A percentile compares a stretch with the other conserved stretches of the same genome.
Conservation (phyloP, 1,140 invertebrate genomes). For the Arion vulgaris region DNA sequence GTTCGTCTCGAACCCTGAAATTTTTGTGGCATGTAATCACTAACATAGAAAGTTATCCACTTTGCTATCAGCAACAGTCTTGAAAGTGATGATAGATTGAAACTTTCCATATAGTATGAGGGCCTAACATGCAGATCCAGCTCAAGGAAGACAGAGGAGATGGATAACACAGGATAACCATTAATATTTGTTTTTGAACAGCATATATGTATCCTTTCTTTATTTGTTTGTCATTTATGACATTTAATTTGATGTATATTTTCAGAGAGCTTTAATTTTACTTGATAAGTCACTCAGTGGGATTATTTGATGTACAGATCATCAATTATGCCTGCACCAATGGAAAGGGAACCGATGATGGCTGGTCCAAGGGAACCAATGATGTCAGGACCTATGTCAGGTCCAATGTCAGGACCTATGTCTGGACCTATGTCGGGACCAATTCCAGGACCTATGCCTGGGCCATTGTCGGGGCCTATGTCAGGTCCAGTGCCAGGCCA, state of each 20-base stretch:
- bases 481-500: slow-evolving; percentile 17
- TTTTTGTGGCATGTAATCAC: no score
- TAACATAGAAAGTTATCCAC: no score
- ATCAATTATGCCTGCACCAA: slow-evolving; percentile 37
- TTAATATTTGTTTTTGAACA: no score
- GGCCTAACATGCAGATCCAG: no score
- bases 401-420: slow-evolving; percentile 18
- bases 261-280: background rate
- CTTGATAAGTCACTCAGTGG: background rate
- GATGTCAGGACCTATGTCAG: slow-evolving; percentile 35
- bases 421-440: slow-evolving; percentile 24
- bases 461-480: slow-evolving; percentile 33
- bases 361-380: slow-evolving; percentile 25
- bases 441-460: slow-evolving; percentile 29
- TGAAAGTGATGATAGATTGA: no score
- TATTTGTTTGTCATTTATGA: background rate
- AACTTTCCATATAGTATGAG: no score
- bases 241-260: background rate
- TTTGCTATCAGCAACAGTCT: no score
- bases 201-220: background rate
- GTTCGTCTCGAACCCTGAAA: no score
- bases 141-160: no score
- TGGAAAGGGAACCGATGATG: slow-evolving; percentile 41
- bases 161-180: no score
- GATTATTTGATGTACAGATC: slow-evolving; percentile 36